A percentile compares a stretch with the other conserved stretches of the same genome.
Evolutionary conservation across 2,797 vertebrate species (phyloP).

Genomic region (Lateolabrax maculatus): DNA sequence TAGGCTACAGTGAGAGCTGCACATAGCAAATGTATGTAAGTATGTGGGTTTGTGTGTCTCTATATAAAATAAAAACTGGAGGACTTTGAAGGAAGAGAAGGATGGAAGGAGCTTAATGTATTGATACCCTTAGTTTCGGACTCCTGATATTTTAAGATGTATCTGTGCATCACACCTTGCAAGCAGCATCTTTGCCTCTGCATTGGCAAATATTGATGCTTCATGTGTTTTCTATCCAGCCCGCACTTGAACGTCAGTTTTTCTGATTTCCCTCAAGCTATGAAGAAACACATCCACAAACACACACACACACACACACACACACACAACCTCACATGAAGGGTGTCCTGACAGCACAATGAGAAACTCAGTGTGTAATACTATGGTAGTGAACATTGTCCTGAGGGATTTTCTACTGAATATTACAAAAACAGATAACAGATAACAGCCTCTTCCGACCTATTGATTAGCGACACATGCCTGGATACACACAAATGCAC

Average conservation of each 20-base stretch:
- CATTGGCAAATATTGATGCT: conserved; percentile 59
- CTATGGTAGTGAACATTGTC: conserved; percentile 46
- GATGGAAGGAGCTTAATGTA: not conserved
- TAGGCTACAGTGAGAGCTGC: not conserved
- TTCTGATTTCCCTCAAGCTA: conserved; percentile 57
- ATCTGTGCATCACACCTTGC: conserved; percentile 23
- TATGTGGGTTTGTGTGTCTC: not conserved
- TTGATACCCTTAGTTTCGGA: conserved; percentile 14
- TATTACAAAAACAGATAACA: conserved; percentile 34
- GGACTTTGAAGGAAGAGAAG: not conserved
- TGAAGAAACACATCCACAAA: conserved; percentile 42
- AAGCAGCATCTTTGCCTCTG: conserved; percentile 38
- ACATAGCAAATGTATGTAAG: conserved; percentile 7
- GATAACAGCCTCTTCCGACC: conserved; percentile 30
- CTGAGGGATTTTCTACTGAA: conserved; percentile 40
- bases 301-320: conserved; percentile 17
- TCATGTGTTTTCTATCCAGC: conserved; percentile 58
- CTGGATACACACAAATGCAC: conserved; percentile 5
- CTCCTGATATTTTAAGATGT: conserved; percentile 42
- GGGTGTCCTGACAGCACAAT: conserved; percentile 41
- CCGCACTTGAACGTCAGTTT: conserved; percentile 42
- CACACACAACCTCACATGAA: conserved; percentile 18
- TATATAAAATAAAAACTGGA: not conserved
- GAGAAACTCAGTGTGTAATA: conserved; percentile 39
- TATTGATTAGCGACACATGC: conserved; percentile 44